phyloP scores from a whole-genome alignment of 2,888 invertebrate species.

The Timandra comae region DNA sequence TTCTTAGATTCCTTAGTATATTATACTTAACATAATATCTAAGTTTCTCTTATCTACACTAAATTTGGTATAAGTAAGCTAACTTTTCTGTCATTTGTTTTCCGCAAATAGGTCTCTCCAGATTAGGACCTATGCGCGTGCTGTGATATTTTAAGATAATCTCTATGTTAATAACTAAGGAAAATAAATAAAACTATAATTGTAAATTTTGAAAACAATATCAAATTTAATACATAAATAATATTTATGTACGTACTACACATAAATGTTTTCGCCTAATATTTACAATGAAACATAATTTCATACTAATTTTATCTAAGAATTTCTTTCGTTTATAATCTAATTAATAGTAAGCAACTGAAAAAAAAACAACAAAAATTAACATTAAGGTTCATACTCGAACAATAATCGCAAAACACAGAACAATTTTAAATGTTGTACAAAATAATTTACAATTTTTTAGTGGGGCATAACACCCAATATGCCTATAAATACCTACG shows the following conservation, averaged over 20 bases:
- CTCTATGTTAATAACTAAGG: too few relatives aligned
- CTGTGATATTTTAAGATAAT: too few relatives aligned
- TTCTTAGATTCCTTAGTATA: too few relatives aligned
- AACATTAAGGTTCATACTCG: constrained; percentile 48
- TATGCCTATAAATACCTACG: constrained; percentile 39
- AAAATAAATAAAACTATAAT: constrained; percentile 57
- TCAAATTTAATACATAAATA: constrained; percentile 78
- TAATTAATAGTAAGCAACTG: constrained; percentile 62
- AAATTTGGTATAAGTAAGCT: too few relatives aligned
- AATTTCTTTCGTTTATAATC: constrained; percentile 48
- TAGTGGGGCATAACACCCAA: constrained; percentile 29
- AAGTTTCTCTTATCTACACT: too few relatives aligned
- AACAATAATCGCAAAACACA: constrained; percentile 57
- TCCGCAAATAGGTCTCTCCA: too few relatives aligned
- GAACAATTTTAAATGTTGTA: constrained; percentile 55
- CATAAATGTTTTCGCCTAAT: constrained; percentile 71
- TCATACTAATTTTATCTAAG: constrained; percentile 57
- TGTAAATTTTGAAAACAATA: constrained; percentile 75
- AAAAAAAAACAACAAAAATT: constrained; percentile 60
- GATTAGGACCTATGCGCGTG: too few relatives aligned
- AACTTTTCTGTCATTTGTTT: too few relatives aligned
- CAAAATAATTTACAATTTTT: constrained; percentile 65
- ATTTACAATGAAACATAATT: constrained; percentile 74
- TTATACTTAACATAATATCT: too few relatives aligned
- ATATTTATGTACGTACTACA: constrained; percentile 73